A percentile compares a stretch with the other conserved stretches of the same genome.
Evolutionary conservation across 2,888 invertebrate genomes (phyloP).

Genomic region (Biston betularia): DNA sequence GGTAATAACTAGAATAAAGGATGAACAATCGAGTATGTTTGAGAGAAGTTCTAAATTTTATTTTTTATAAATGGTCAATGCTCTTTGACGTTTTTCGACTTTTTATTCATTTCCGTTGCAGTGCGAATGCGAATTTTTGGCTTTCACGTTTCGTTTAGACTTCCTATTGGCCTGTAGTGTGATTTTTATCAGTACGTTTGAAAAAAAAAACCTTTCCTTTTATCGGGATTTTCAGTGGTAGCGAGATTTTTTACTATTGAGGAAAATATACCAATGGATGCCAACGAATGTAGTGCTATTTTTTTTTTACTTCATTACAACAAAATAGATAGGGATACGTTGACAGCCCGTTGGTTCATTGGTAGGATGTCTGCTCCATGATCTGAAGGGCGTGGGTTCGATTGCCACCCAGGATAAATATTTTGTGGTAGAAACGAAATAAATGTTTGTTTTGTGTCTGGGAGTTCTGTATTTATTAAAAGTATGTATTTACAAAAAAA

Average conservation of each 20-base stretch:
- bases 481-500: too few relatives aligned
- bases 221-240: not conserved
- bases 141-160: slow-evolving; percentile 1
- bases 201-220: not conserved
- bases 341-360: too few relatives aligned
- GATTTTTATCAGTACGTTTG: not conserved
- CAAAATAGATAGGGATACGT: too few relatives aligned
- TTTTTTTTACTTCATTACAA: too few relatives aligned
- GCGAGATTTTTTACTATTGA: too few relatives aligned
- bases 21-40: not conserved
- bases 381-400: too few relatives aligned
- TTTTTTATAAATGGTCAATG: not conserved
- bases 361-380: too few relatives aligned
- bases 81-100: not conserved
- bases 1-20: not conserved
- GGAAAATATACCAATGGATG: not conserved
- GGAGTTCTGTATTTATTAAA: too few relatives aligned
- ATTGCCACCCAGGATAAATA: too few relatives aligned
- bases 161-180: not conserved
- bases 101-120: not conserved
- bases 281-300: too few relatives aligned
- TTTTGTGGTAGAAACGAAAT: too few relatives aligned
- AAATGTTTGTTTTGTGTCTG: too few relatives aligned
- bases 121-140: not conserved
- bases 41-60: not conserved